Base-by-base conservation (phyloP, 2,797 vertebrate species). In the Pteropus rufus region DNA sequence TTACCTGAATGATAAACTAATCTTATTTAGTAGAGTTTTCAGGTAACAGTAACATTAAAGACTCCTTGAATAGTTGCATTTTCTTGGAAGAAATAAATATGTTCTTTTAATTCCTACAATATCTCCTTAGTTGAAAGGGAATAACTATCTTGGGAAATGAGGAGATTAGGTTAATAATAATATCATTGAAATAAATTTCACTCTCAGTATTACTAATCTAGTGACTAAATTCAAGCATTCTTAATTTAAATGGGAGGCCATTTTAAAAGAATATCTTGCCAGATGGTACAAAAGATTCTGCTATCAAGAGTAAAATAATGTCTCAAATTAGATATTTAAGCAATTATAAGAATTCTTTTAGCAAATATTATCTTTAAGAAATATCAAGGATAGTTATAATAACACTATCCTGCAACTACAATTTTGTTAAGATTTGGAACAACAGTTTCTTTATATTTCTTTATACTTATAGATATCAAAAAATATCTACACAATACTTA, bases 271-370 rank as follows among this genome's bases (percentile, higher is more conserved):
- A 72, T 19, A 14, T 79, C 67, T 96, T 85, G 36, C 83, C 87
- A 95, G 65, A 93, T 18, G 2, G 16, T n/a, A 52, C 31, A 24
- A 92, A 90, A 76, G 52, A 60, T n/a, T 93, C 31, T 95, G 87
- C 70, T 46, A 54, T 84, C 83, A 67, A 46, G 44, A 84, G 54
- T 89, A 79, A 94, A 95, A 89, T 80, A 82, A 73, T 77, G 23
- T 91, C 60, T 94, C 41, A 85, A 94, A 96, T 97, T 90, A 90
- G 52, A 89, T 88, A 94, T n/a, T 49, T 72, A 92, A 88, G 39
- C 75, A 96, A 87, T 90, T 84, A 44, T 67, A 89, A 93, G 80
- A 97, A 87, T 86, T 19, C 58, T 94, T 96, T 92, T 87, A 93
- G 92, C 60, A 94, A 96, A 88, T 52, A 56, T 87, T 81, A 19